Evolutionary conservation across 2,888 invertebrate genomes (phyloP), one percentile per base, ranked within the genome.

Genomic region (Harpagoxenus sublaevis): DNA sequence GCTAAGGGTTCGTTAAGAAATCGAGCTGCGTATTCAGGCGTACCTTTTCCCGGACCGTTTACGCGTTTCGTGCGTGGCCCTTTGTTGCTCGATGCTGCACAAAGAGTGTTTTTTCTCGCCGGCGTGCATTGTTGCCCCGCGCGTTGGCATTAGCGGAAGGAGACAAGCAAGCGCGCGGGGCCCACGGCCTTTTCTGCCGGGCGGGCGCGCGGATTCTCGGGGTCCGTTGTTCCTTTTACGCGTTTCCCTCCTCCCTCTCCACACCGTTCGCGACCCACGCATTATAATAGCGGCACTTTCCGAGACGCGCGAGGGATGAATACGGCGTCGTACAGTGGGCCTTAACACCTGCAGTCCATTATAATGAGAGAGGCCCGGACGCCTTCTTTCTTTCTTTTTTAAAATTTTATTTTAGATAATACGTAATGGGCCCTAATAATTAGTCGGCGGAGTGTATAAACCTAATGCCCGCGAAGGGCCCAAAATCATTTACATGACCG

Each of bases 341-440:
- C 87, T 91, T 89, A 90, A 91, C 92, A 92, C 92, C 92, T 92
- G 92, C 92, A 87, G 87, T 78, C 92, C 89, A 88, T 91, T 91
- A 92, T 91, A 91, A 92, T 90, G 88, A 91, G 87, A 92, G 88
- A 83, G 84, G 68, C 68, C 86, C 71, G 91, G 70, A 89, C 82
- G 89, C 85, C 88, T 90, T 85, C 12, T 15, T 65, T 42, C 88
- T 89, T 84, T 89, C 88, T 90, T 91, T 65, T 89, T 91, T 91
- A 0, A 1, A 8, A 1, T 45, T 89, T 89, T 90, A 89, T 65
- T 91, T 91, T 90, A 91, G 90, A 92, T 90, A 92, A 92, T 88
- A 91, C 88, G 90, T 92, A 92, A 92, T 92, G 91, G 90, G 91
- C 86, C 89, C 89, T 91, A 92, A 92, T 92, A 92, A 92, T 92